Base-by-base conservation (phyloP, 23 tunicate species). In the Oikopleura dioica region DNA sequence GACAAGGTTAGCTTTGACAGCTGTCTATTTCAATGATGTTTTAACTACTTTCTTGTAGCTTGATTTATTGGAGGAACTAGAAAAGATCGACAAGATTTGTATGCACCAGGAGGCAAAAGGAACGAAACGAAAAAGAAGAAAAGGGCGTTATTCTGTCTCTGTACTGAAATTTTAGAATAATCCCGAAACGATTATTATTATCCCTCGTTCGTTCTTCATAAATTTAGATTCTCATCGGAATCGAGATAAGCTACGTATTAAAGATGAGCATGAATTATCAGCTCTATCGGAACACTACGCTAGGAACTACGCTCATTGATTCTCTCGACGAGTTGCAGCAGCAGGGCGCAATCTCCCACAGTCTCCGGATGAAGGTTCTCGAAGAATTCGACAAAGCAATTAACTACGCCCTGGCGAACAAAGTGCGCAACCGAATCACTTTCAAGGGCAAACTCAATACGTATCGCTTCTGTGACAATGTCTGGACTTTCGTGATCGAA, bases 401-500 rank as follows among this genome's bases (percentile, higher is more conserved):
- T 75, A 89, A 89, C 78, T 78, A 82, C 75, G 92, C 95, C 0
- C 50, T 88, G 55, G 83, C 89, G 23, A 69, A 82, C 35, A 63
- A 86, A 67, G 92, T 85, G 23, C 68, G 85, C 38, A 89, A 85
- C 36, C 67, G 92, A 51, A 79, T 89, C 35, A 77, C 26, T 12
- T 89, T 89, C 37, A 82, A 79, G 35, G 59, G 77, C 1, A 4
- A 35, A 36, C 33, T 77, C 33, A 4, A 16, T 76, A 12, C 38
- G n/a, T 77, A 5, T 4, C 78, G 96, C 28, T 89, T 89, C 75
- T 89, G 96, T 77, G 96, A 89, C 84, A 89, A 89, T 80, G 96
- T 89, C 35, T 89, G 96, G 96, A 89, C 96, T 1, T 89, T 89
- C 79, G 87, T 89, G 12, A 36, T 89, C 75, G 85, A 89, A 79